A percentile compares a stretch with the other conserved stretches of the same genome.
These are phyloP conservation scores for Subacronicta megacephala DNA, from an alignment of 2,888 invertebrate genomes.

Conservation along the genomic window DNA sequence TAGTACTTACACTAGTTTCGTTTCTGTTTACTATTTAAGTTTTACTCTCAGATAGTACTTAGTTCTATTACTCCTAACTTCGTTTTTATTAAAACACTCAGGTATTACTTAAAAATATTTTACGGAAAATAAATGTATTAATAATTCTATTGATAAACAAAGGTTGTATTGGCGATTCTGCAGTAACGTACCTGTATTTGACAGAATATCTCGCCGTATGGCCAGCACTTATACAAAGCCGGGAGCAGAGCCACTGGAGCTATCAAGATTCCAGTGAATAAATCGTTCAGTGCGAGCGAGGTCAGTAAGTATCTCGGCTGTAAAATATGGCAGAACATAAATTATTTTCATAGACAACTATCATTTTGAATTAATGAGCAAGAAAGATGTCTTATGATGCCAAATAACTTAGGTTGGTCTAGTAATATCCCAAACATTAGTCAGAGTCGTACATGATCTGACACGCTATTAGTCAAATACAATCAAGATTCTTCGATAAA, in stretches of 20 bases:
- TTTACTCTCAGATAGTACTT: slow-evolving; percentile 1
- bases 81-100: too few relatives aligned
- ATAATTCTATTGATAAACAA: too few relatives aligned
- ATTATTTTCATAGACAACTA: slow-evolving; percentile 46
- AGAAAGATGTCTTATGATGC: slow-evolving; percentile 47
- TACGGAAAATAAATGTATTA: too few relatives aligned
- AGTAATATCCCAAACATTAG: slow-evolving; percentile 41
- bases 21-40: slow-evolving; percentile 42
- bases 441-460: slow-evolving; percentile 29
- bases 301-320: slow-evolving; percentile 96
- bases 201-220: slow-evolving; percentile 96
- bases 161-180: not conserved
- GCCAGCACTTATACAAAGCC: slow-evolving; percentile 96
- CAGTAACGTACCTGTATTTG: slow-evolving; percentile 94
- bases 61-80: too few relatives aligned
- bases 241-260: slow-evolving; percentile 96
- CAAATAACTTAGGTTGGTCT: slow-evolving; percentile 41
- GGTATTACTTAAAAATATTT: too few relatives aligned
- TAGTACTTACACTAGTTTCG: slow-evolving; percentile 34
- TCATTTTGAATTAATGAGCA: slow-evolving; percentile 49
- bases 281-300: slow-evolving; percentile 95
- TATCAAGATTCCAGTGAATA: slow-evolving; percentile 95
- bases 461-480: slow-evolving; percentile 31
- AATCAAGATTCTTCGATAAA: slow-evolving; percentile 27
- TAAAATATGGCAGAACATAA: slow-evolving; percentile 59